phyloP scores from a whole-genome alignment of 2,797 vertebrate genomes.

The Vespertilio murinus region DNA sequence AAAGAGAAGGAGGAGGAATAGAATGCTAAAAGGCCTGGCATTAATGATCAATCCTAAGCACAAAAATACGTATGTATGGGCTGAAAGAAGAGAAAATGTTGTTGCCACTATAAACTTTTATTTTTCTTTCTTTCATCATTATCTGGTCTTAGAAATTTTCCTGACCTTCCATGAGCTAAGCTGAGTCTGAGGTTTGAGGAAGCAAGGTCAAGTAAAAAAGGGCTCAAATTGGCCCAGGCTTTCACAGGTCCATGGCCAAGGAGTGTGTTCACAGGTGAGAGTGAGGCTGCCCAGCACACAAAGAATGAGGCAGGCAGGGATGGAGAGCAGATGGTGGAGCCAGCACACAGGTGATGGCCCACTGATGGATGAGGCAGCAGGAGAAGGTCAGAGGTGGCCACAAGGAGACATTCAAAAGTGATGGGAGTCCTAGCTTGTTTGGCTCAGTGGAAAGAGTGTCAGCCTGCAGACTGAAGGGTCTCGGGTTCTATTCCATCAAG shows the following conservation, averaged over 20 bases:
- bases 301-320: neutral
- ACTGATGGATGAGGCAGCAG: neutral
- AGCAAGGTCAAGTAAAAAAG: neutral
- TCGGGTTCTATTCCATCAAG: no score
- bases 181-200: neutral
- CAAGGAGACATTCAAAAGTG: neutral
- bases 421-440: no score
- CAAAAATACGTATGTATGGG: neutral
- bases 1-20: neutral
- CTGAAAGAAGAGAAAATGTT: neutral
- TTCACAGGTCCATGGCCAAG: neutral
- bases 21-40: neutral
- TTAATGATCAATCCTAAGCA: neutral
- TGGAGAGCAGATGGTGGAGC: neutral
- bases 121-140: neutral
- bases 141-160: neutral
- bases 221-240: neutral
- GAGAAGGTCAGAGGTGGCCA: neutral
- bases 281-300: no score
- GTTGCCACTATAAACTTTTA: neutral
- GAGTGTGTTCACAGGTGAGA: neutral
- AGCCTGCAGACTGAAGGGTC: no score
- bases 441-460: no score
- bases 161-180: neutral
- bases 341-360: neutral